Evolutionary conservation across 2,797 vertebrate species (phyloP).

Genomic region (Argya squamiceps): DNA sequence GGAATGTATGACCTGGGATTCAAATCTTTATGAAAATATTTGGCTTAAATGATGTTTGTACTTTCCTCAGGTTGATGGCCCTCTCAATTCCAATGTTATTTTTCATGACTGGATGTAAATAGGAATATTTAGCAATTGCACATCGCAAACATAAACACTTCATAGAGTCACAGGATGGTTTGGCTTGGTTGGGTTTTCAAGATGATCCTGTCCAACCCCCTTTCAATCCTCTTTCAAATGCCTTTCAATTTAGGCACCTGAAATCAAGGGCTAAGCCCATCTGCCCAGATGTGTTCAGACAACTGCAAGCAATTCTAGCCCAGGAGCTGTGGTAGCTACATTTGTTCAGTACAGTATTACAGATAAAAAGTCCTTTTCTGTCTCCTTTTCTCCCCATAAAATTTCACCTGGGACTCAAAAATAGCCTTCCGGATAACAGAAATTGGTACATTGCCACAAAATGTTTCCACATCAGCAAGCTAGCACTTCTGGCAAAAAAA

Average conservation of each 20-base stretch:
- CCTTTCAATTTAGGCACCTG: not conserved
- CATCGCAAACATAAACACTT: not conserved
- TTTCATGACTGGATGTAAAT: not conserved
- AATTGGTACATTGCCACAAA: not conserved
- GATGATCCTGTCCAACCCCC: not conserved
- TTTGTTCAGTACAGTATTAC: not conserved
- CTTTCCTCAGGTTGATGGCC: not conserved
- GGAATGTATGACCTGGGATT: not conserved
- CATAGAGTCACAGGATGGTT: not conserved
- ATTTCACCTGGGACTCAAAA: constrained; percentile 2
- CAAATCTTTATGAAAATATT: not conserved
- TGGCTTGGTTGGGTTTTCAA: not conserved
- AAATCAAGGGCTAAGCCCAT: not conserved
- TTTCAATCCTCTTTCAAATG: not conserved
- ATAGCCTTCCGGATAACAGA: not conserved
- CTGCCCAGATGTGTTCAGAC: not conserved
- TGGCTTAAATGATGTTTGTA: not conserved
- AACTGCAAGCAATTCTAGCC: not conserved
- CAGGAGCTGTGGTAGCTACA: not conserved
- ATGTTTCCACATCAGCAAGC: not conserved
- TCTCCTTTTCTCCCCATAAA: not conserved
- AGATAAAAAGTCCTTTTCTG: not conserved
- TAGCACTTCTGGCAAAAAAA: not conserved
- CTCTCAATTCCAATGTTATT: not conserved
- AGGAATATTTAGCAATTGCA: not conserved